Evolutionary conservation across 2,113 vertebrate species (phyloP).

Genomic region (Perognathus longimembris): DNA sequence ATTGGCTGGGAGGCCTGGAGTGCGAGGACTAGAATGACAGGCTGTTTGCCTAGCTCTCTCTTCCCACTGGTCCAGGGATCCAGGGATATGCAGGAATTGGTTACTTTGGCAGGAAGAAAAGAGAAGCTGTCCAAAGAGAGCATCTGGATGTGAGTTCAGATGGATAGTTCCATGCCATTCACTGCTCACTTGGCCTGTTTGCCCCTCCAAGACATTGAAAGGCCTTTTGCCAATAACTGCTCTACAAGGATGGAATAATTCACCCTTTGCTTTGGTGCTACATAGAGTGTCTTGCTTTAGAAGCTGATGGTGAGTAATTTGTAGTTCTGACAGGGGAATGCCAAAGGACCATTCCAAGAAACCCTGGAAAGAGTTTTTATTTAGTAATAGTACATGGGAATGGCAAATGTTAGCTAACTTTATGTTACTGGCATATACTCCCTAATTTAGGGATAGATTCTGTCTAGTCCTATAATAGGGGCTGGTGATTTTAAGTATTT

Average conservation of each 20-base stretch:
- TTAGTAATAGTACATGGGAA: conserved; percentile 29
- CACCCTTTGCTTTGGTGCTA: neutral
- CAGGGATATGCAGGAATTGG: neutral
- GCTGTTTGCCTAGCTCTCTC: neutral
- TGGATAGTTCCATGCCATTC: neutral
- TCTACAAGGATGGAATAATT: neutral
- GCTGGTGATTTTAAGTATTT: neutral
- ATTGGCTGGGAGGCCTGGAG: neutral
- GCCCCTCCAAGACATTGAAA: neutral
- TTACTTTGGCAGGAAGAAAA: conserved; percentile 33
- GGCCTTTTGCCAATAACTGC: neutral
- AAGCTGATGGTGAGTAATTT: neutral
- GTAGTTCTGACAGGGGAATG: neutral
- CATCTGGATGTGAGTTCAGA: neutral
- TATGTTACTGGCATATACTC: conserved; percentile 1
- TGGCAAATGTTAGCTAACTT: conserved; percentile 32
- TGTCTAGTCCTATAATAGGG: neutral
- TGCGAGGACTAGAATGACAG: neutral
- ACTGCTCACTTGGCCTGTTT: neutral
- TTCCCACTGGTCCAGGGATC: neutral
- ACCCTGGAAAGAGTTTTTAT: conserved; percentile 35
- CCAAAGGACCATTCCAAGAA: conserved; percentile 52
- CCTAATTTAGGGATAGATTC: neutral
- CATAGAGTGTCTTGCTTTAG: neutral
- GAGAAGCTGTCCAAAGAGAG: conserved; percentile 7